Evolutionary conservation across 2,113 vertebrate species (phyloP), one percentile per base, ranked within the genome.

Genomic region (Motacilla alba): DNA sequence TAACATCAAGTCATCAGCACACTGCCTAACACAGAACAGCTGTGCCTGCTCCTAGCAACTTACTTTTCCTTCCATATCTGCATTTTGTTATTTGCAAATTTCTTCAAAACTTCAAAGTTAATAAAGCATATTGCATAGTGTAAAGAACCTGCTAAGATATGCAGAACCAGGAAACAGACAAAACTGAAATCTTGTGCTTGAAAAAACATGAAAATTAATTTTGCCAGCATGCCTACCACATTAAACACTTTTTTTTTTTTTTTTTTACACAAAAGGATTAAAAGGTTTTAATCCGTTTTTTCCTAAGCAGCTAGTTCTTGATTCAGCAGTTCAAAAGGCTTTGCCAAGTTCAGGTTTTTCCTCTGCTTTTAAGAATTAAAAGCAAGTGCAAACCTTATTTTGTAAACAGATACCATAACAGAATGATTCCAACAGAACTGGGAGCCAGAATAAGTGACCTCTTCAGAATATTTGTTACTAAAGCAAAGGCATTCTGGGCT

Each of bases 201-300:
- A 95, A 96, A 96, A 97, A 96, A 97, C 90, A 96, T 64, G 88
- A 95, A 97, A 95, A 97, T 97, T 97, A 96, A 96, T 97, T 97
- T 96, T 94, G 93, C 70, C 94, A 92, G 95, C 87, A 90, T 94
- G 91, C 77, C 93, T 96, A 93, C 89, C 95, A 97, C 91, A 96
- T 96, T 96, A 95, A 96, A 96, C 85, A 96, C 74, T 37, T 74
- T 84, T 95, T 81, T 94, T 93, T 81, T 90, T 83, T 82, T 93
- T 95, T 83, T 83, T 94, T 55, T 43, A 81, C 90, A 90, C 85
- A 93, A 94, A 97, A 90, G 85, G 95, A 97, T 97, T 96, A 94
- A 94, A 96, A 96, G 63, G 89, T 94, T 97, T 97, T 96, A 97
- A 96, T 95, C 95, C 89, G 37, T 76, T 74, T 79, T 94, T 94